These are phyloP conservation scores for Lagopus leucura DNA, from an alignment of 2,113 vertebrate species.

Conservation along the genomic window DNA sequence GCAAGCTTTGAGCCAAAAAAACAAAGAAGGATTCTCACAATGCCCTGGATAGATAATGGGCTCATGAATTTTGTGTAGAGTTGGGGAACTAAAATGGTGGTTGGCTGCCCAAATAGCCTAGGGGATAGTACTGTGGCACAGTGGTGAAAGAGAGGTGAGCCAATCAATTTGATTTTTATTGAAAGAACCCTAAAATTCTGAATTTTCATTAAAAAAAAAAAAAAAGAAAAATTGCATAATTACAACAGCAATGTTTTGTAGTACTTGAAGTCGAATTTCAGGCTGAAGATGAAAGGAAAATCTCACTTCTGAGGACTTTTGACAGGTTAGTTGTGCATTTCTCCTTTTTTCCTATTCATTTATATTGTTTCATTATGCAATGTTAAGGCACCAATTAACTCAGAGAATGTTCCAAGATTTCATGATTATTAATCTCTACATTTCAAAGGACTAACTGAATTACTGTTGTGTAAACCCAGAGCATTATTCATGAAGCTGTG, in stretches of 20 bases:
- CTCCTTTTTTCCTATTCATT: not conserved
- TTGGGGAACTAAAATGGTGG: not conserved
- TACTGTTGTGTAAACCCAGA: conserved; percentile 50
- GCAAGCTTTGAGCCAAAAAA: too few relatives aligned
- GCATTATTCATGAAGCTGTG: conserved; percentile 44
- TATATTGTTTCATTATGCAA: not conserved
- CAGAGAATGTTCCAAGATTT: conserved; percentile 28
- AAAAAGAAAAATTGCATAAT: not conserved
- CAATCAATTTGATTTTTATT: not conserved
- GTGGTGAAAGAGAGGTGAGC: not conserved
- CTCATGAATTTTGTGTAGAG: accelerated
- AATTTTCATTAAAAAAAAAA: not conserved
- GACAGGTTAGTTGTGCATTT: not conserved
- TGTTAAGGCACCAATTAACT: conserved; percentile 29
- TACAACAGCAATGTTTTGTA: not conserved
- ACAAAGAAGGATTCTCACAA: too few relatives aligned
- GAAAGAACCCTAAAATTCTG: not conserved
- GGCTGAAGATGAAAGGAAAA: not conserved
- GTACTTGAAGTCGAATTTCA: not conserved
- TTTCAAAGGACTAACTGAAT: conserved; percentile 40
- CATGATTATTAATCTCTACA: conserved; percentile 51
- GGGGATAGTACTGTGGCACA: not conserved
- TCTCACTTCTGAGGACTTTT: not conserved
- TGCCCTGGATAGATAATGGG: not conserved
- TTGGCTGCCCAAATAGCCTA: not conserved